Evolutionary conservation across 2,797 vertebrate species (phyloP).

Genomic region (Bothrops alternatus): DNA sequence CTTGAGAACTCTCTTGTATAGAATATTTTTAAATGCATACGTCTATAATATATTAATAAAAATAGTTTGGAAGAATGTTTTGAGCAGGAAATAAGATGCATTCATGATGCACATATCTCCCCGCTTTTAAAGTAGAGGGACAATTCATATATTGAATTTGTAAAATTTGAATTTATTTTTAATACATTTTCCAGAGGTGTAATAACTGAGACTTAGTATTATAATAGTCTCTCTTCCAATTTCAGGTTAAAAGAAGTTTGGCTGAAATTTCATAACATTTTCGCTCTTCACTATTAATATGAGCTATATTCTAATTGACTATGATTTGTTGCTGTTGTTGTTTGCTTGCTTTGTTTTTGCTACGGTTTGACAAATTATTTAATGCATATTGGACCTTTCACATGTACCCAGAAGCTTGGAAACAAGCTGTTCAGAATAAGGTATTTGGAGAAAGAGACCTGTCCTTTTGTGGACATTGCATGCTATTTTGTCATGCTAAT

Average conservation of each 20-base stretch:
- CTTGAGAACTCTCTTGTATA: not conserved
- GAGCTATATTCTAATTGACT: not conserved
- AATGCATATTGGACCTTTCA: not conserved
- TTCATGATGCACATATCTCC: not conserved
- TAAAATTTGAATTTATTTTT: not conserved
- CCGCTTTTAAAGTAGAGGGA: not conserved
- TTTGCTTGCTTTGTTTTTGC: not conserved
- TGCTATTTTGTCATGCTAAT: not conserved
- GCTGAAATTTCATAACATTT: not conserved
- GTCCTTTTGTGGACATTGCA: not conserved
- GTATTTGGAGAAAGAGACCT: not conserved
- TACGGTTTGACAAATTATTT: not conserved
- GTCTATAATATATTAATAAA: constrained; percentile 2
- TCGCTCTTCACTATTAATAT: not conserved
- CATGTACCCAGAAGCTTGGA: not conserved
- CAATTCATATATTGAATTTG: not conserved
- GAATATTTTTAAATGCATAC: not conserved
- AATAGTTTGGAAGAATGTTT: not conserved
- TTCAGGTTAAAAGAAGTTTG: not conserved
- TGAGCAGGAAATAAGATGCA: not conserved
- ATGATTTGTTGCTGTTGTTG: not conserved
- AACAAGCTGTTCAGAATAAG: not conserved
- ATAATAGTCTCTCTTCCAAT: not conserved
- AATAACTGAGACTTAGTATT: not conserved
- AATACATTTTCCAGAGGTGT: not conserved